phyloP scores from a whole-genome alignment of 53 echinoderm and acorn worm genomes.

The Patiria pectinifera region DNA sequence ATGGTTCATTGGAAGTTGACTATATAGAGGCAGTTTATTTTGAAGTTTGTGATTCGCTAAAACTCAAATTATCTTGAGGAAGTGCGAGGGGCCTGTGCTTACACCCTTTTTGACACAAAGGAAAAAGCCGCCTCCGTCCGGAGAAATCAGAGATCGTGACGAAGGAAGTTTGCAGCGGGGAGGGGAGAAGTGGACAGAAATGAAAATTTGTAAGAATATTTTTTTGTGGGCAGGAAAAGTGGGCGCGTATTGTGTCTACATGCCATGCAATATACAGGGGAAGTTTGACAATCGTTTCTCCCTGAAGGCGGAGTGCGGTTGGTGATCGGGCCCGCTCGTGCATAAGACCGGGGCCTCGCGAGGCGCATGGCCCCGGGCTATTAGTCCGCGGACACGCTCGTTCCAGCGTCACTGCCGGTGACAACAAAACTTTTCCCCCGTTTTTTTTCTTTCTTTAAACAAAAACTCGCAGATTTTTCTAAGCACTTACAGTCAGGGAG shows the following conservation, averaged over 20 bases:
- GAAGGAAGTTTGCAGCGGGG: background rate
- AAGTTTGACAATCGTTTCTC: slow-evolving; percentile 13
- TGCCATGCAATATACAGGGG: background rate
- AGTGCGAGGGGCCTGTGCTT: background rate
- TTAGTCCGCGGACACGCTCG: slow-evolving; percentile 54
- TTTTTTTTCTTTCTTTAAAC: slow-evolving; percentile 19
- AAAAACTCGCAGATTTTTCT: slow-evolving; percentile 44
- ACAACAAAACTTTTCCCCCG: slow-evolving; percentile 23
- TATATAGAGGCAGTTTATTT: background rate
- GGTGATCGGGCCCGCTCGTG: slow-evolving; percentile 28
- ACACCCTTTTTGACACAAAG: slow-evolving; percentile 5
- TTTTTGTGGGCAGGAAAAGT: background rate
- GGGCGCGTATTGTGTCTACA: background rate
- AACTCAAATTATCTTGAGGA: background rate
- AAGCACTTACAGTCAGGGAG: slow-evolving; percentile 5
- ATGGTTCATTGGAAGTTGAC: slow-evolving; percentile 35
- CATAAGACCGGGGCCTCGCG: slow-evolving; percentile 53
- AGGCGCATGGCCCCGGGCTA: slow-evolving; percentile 52
- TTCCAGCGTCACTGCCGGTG: slow-evolving; percentile 43
- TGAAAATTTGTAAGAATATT: background rate
- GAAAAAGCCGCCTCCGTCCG: background rate
- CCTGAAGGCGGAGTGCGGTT: background rate
- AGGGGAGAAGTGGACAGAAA: background rate
- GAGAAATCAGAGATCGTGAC: background rate
- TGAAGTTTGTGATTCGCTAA: background rate